Evolutionary conservation across 2,797 vertebrate species (phyloP).

Genomic region (Oreortyx pictus): DNA sequence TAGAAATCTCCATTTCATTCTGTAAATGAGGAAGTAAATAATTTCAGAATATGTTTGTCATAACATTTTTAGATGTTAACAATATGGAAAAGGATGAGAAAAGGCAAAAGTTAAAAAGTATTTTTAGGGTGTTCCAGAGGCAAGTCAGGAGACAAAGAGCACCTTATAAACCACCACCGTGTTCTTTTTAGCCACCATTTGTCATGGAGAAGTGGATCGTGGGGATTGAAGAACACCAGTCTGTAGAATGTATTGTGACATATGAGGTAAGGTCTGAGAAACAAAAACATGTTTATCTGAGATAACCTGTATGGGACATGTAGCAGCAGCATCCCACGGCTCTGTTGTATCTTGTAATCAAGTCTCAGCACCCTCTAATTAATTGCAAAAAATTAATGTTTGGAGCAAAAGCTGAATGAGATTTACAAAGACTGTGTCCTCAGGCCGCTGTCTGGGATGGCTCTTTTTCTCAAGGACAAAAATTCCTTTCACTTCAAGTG

Average conservation of each 20-base stretch:
- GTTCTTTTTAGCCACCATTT: slow-evolving; percentile 90
- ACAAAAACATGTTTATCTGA: slow-evolving; percentile 9
- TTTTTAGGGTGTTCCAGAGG: slow-evolving; percentile 1
- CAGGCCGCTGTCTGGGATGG: background rate
- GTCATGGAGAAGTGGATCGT: slow-evolving; percentile 99
- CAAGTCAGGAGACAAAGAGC: background rate
- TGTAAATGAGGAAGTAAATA: background rate
- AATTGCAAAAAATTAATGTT: slow-evolving; percentile 57
- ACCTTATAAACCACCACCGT: background rate
- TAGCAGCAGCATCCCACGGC: slow-evolving; percentile 12
- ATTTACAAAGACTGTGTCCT: slow-evolving; percentile 14
- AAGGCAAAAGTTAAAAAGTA: background rate
- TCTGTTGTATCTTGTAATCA: slow-evolving; percentile 47
- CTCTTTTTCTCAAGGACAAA: slow-evolving; percentile 5
- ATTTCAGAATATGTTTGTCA: background rate
- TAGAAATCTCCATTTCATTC: background rate
- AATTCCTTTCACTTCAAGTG: slow-evolving; percentile 37
- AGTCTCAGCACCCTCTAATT: slow-evolving; percentile 50
- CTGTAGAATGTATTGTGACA: slow-evolving; percentile 90
- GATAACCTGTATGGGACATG: background rate
- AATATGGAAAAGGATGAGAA: background rate
- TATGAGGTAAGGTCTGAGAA: slow-evolving; percentile 88
- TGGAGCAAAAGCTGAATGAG: slow-evolving; percentile 48
- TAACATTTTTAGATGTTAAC: background rate
- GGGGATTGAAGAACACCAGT: slow-evolving; percentile 87